Base-by-base conservation (phyloP, 2,113 vertebrate species). In the Spermophilus dauricus region DNA sequence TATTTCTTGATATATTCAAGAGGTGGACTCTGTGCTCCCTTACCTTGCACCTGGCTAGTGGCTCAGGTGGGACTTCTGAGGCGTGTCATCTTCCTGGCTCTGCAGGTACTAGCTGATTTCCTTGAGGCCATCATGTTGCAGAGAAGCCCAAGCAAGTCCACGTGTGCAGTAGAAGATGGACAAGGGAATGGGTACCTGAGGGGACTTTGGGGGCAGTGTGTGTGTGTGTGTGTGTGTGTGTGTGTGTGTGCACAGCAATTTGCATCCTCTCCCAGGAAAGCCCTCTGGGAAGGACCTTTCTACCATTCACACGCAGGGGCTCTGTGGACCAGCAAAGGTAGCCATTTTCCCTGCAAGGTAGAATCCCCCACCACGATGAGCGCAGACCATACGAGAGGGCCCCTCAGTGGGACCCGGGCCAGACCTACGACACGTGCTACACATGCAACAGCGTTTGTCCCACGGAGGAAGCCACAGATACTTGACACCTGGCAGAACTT, bases 371-470 rank as follows among this genome's bases (percentile, higher is more conserved):
- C n/a, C 22, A 22, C 11, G 32, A 67, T 10, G n/a, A 14, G 56
- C 20, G 6, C 56, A 58, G 56, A 58, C 20, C 56, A 8, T 58
- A 8, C 18, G 20, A 58, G 0, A 0, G n/a, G 37, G 3, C 45
- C 39, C 39, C 24, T 12, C 32, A 0, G 73, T 18, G 53, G 72
- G 13, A 37, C 53, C 20, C 42, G 53, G 42, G 13, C 63, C 1
- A 5, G 34, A 2, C 26, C 2, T 2, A 4, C 48, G 53, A 37
- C 53, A 42, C 14, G 37, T 8, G 4, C 4, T 13, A 5, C 63
- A 37, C 1, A 3, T 3, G 34, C 4, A 34, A 6, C 30, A 12
- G 69, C 45, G 65, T 26, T 87, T n/a, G 2, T 42, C 1, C 39
- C 86, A 28, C 0, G 2, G 51, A 85, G 26, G 13, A 16, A 32